Conservation (phyloP, 2,113 vertebrate genomes). For the Sula dactylatra region DNA sequence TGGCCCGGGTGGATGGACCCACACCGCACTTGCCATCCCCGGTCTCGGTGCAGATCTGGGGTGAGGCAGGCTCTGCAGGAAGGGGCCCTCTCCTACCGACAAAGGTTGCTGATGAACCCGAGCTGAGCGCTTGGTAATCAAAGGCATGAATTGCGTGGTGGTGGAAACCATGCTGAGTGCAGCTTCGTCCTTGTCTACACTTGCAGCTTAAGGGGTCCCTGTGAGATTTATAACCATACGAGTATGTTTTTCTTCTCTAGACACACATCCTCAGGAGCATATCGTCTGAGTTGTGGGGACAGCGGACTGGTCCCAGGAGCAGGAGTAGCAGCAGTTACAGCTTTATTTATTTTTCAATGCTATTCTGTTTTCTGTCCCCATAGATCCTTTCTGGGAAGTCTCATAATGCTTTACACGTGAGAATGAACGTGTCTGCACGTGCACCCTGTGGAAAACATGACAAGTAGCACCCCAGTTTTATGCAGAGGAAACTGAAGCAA, state of each 20-base stretch:
- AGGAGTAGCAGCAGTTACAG: neutral
- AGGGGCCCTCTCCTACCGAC: neutral
- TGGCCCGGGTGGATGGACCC: neutral
- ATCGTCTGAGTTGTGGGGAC: neutral
- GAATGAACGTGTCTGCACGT: neutral
- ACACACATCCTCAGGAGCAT: neutral
- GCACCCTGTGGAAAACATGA: neutral
- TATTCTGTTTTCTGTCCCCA: neutral
- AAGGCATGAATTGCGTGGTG: neutral
- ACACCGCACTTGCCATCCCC: fast-evolving
- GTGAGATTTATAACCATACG: neutral
- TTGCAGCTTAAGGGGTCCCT: neutral
- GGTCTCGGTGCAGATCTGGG: fast-evolving
- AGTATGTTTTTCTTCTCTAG: neutral
- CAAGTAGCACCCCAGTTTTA: neutral
- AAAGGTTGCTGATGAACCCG: neutral
- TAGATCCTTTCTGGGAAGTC: neutral
- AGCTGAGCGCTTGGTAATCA: neutral
- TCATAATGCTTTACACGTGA: neutral
- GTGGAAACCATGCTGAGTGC: neutral
- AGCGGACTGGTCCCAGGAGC: neutral
- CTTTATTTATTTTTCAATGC: neutral
- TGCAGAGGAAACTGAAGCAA: neutral
- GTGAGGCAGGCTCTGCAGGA: neutral
- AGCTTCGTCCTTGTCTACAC: neutral